Evolutionary conservation across 2,797 vertebrate species (phyloP).

Genomic region (Cuculus canorus): DNA sequence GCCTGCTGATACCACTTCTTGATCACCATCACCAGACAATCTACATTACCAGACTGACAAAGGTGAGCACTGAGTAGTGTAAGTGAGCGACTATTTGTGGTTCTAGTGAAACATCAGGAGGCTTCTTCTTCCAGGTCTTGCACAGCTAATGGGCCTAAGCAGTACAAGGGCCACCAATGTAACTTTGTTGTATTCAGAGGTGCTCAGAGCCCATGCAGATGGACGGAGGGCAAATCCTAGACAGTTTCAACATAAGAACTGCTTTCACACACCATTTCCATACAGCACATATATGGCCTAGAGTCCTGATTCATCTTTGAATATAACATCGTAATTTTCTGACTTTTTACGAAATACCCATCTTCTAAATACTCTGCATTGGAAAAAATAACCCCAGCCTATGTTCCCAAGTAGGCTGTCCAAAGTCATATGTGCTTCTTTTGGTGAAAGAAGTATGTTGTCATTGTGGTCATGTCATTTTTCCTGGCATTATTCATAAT

Average conservation of each 20-base stretch:
- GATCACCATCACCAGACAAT: neutral
- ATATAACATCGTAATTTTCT: neutral
- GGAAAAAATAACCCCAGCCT: neutral
- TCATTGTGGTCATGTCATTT: neutral
- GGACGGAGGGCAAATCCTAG: neutral
- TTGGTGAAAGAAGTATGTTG: neutral
- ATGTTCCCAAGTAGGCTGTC: neutral
- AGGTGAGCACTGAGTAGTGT: neutral
- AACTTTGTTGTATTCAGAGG: neutral
- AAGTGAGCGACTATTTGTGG: neutral
- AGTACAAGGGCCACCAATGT: neutral
- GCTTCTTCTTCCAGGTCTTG: neutral
- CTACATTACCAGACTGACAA: neutral
- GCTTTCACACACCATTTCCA: neutral
- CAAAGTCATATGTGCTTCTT: neutral
- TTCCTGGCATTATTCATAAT: neutral
- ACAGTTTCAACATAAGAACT: fast-evolving
- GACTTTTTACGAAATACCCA: neutral
- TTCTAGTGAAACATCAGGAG: neutral
- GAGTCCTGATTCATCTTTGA: neutral
- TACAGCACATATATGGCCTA: too few relatives aligned
- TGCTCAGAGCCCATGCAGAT: neutral
- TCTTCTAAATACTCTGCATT: neutral
- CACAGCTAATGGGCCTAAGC: neutral
- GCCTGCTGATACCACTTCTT: neutral